Evolutionary conservation across 2,113 vertebrate species (phyloP).

Genomic region (Ceratotherium simum): DNA sequence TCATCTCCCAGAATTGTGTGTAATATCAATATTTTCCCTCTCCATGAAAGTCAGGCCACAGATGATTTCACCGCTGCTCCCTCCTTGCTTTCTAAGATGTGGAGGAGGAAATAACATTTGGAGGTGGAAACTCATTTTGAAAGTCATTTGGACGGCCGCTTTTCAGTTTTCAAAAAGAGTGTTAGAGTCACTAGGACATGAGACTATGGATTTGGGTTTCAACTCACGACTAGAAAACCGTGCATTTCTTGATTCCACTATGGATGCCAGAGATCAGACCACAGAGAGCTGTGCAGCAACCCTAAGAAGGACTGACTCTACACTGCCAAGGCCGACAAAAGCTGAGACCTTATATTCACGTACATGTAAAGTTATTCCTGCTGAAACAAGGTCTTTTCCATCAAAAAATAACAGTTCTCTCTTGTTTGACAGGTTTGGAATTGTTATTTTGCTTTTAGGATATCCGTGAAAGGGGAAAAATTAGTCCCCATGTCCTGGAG

Average conservation of each 20-base stretch:
- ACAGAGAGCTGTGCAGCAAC: background rate
- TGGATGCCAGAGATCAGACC: background rate
- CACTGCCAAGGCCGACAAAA: background rate
- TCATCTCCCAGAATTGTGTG: background rate
- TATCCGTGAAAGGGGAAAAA: background rate
- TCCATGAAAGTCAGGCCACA: background rate
- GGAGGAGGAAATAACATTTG: background rate
- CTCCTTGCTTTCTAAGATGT: background rate
- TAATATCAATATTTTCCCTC: background rate
- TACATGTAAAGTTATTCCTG: background rate
- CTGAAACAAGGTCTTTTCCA: background rate
- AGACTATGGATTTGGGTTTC: background rate
- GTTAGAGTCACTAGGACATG: background rate
- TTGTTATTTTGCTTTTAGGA: background rate
- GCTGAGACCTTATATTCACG: background rate
- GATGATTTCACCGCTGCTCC: background rate
- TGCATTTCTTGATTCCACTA: background rate
- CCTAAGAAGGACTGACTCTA: background rate
- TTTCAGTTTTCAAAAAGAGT: background rate
- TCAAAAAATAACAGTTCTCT: background rate
- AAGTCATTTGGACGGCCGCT: background rate
- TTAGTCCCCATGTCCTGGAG: background rate
- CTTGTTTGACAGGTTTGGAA: background rate
- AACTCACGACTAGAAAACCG: background rate
- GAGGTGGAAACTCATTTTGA: background rate